A percentile compares a stretch with the other conserved stretches of the same genome.
phyloP scores from a whole-genome alignment of 2,797 vertebrate species.

The Bradypus variegatus region DNA sequence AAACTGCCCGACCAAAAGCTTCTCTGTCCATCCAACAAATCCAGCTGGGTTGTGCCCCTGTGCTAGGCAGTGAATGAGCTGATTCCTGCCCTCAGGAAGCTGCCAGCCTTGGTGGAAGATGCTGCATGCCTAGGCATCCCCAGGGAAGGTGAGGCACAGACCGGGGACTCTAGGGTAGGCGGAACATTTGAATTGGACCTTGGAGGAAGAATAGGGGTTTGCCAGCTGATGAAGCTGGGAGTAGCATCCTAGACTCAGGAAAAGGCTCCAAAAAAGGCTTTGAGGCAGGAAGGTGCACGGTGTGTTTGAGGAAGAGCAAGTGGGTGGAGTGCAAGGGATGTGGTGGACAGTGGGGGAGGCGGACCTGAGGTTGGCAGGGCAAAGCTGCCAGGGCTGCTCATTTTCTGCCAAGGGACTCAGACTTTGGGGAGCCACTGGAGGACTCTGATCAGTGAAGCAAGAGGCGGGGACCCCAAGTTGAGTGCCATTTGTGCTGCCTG shows the following conservation, averaged over 20 bases:
- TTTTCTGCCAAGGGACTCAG: background rate
- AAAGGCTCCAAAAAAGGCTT: background rate
- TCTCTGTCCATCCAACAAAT: no score
- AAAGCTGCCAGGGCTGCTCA: accelerated
- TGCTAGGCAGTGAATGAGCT: background rate
- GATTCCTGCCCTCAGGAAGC: background rate
- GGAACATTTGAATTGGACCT: background rate
- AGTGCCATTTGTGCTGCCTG: background rate
- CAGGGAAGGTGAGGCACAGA: background rate
- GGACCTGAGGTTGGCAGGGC: background rate
- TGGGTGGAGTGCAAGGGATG: accelerated
- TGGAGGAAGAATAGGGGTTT: background rate
- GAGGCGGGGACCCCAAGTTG: background rate
- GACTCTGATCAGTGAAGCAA: background rate
- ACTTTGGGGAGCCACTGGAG: background rate
- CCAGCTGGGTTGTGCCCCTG: accelerated
- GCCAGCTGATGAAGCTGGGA: background rate
- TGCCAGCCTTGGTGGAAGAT: background rate
- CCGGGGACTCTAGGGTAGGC: background rate
- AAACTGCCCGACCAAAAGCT: background rate
- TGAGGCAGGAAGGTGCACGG: background rate
- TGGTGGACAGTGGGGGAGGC: accelerated
- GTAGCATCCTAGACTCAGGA: background rate
- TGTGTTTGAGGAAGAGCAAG: background rate
- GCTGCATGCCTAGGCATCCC: background rate